These are phyloP conservation scores for Agraylea sexmaculata DNA, from an alignment of 1,140 invertebrate species.

Conservation along the genomic window DNA sequence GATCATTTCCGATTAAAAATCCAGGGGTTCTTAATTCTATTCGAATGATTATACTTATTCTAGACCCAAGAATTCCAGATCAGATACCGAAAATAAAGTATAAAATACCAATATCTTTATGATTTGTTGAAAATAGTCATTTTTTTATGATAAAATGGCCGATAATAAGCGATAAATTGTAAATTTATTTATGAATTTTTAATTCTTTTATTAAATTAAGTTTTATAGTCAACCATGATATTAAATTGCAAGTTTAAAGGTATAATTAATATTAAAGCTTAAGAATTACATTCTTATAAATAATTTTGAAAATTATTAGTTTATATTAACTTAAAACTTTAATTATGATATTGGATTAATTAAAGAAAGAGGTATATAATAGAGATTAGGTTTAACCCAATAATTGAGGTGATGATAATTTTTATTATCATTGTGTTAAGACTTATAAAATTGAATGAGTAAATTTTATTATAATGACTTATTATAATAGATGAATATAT, in stretches of 20 bases:
- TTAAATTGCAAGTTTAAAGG: conserved; percentile 46
- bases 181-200: conserved; percentile 42
- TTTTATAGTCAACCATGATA: conserved; percentile 38
- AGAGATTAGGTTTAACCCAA: conserved; percentile 15
- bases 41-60: conserved; percentile 53
- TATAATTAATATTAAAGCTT: conserved; percentile 35
- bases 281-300: conserved; percentile 36
- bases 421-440: too few species aligned
- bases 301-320: conserved; percentile 48
- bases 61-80: conserved; percentile 50
- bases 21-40: conserved; percentile 50
- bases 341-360: conserved; percentile 29
- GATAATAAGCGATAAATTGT: conserved; percentile 42
- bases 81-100: conserved; percentile 62
- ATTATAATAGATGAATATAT: conserved; percentile 30
- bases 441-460: too few species aligned
- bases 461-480: conserved; percentile 29
- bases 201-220: conserved; percentile 32
- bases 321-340: conserved; percentile 45
- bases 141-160: conserved; percentile 41
- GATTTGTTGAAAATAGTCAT: conserved; percentile 57
- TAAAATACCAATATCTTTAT: conserved; percentile 65
- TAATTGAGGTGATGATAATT: too few species aligned
- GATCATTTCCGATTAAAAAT: conserved; percentile 49
- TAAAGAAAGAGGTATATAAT: conserved; percentile 27